Conservation (phyloP, 2,797 vertebrate species). For the Hozukius guyotensis region DNA sequence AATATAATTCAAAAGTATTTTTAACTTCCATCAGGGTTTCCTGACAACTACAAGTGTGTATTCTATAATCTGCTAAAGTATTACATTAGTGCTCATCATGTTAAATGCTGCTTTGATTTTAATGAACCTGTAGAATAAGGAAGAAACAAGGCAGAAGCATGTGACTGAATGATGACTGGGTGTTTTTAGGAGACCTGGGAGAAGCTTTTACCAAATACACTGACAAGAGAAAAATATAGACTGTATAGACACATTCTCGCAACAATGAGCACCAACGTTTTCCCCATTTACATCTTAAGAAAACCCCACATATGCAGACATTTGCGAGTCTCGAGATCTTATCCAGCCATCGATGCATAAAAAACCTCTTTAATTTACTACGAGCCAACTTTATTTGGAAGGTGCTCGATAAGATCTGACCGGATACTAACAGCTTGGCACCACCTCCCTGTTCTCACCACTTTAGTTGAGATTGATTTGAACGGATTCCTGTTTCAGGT, state of each 20-base stretch:
- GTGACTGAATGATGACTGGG: background rate
- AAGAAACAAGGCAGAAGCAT: background rate
- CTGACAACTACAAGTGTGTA: background rate
- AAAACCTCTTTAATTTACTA: background rate
- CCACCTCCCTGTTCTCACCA: slow-evolving; percentile 8
- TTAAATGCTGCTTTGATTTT: background rate
- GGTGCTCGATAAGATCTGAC: slow-evolving; percentile 2
- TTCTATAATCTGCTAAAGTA: background rate
- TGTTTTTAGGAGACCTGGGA: background rate
- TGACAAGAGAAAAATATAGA: background rate
- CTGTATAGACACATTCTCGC: background rate
- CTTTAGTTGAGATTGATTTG: slow-evolving; percentile 49
- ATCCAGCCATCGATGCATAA: background rate
- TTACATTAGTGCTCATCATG: background rate
- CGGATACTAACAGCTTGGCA: slow-evolving; percentile 14
- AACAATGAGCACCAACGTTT: background rate
- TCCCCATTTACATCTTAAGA: background rate
- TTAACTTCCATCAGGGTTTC: background rate
- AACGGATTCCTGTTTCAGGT: slow-evolving; percentile 18
- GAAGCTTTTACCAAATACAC: background rate
- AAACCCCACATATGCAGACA: background rate
- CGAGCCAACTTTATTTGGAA: background rate
- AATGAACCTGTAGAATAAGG: background rate
- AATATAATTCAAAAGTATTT: background rate
- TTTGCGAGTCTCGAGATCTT: background rate